Percentiles rank a stretch among this genome's conserved stretches.
Conservation (phyloP, 2,113 vertebrate species). For the Macaca nemestrina region DNA sequence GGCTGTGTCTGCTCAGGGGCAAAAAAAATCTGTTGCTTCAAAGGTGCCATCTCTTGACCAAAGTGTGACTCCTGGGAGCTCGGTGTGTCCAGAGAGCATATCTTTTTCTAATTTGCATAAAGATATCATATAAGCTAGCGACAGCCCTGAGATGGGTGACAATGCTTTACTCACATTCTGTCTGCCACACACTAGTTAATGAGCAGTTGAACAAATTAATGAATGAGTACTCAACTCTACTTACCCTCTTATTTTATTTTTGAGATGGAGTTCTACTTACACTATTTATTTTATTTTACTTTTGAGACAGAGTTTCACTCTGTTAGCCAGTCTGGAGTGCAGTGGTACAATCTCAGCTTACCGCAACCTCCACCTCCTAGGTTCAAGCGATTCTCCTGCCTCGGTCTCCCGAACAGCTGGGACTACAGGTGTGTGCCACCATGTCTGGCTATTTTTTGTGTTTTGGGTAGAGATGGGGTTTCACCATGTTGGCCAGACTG, state of each 20-base stretch:
- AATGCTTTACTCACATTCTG: background rate
- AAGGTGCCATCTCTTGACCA: background rate
- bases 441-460: too few relatives aligned
- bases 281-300: too few relatives aligned
- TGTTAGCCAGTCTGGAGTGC: too few relatives aligned
- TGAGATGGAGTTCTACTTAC: too few relatives aligned
- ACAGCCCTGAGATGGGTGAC: background rate
- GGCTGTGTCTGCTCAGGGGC: background rate
- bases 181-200: background rate
- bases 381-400: too few relatives aligned
- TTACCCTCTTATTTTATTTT: background rate
- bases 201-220: background rate
- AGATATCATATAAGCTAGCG: background rate
- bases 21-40: background rate
- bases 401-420: too few relatives aligned
- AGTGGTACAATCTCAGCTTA: too few relatives aligned
- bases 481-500: too few relatives aligned
- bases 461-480: too few relatives aligned
- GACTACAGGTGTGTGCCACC: too few relatives aligned
- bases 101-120: background rate
- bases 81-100: background rate
- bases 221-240: background rate
- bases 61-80: background rate
- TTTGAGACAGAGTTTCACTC: too few relatives aligned
- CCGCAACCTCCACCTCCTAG: too few relatives aligned